A percentile compares a stretch with the other conserved stretches of the same genome.
Conservation (phyloP, 2,113 vertebrate species). For the Corythoichthys haematopterus region DNA sequence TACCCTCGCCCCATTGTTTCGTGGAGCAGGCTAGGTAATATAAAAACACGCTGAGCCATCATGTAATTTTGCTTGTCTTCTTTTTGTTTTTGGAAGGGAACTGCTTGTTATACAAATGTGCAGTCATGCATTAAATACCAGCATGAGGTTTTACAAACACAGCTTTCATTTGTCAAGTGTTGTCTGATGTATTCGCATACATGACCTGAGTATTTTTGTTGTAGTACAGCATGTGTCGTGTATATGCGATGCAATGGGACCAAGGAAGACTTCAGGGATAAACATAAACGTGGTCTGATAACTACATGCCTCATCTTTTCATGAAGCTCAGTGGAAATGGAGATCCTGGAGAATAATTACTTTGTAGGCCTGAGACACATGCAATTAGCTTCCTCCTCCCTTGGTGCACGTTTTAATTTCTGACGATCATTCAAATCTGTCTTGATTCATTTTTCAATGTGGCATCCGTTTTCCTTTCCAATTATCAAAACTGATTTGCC, state of each 20-base stretch:
- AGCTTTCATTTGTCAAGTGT: conserved; percentile 14
- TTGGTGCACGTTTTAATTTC: conserved; percentile 25
- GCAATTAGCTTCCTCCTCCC: conserved; percentile 36
- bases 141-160: conserved; percentile 5
- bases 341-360: conserved; percentile 52
- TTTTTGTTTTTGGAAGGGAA: conserved; percentile 8
- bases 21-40: conserved; percentile 97
- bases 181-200: conserved; percentile 21
- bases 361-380: conserved; percentile 39
- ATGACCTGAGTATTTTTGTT: conserved; percentile 21
- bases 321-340: conserved; percentile 28
- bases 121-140: not conserved
- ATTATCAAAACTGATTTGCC: conserved; percentile 60
- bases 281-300: conserved; percentile 40
- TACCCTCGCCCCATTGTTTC: conserved; percentile 97
- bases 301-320: conserved; percentile 39
- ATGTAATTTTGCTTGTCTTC: conserved; percentile 6
- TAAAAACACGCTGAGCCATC: not conserved
- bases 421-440: conserved; percentile 54
- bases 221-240: conserved; percentile 19
- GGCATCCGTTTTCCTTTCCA: conserved; percentile 53
- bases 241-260: conserved; percentile 28
- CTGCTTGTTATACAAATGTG: not conserved
- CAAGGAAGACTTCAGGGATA: conserved; percentile 39
- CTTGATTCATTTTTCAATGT: conserved; percentile 46